These are phyloP conservation scores for Opisthocomus hoazin DNA, from an alignment of 2,113 vertebrate genomes.

Conservation along the genomic window DNA sequence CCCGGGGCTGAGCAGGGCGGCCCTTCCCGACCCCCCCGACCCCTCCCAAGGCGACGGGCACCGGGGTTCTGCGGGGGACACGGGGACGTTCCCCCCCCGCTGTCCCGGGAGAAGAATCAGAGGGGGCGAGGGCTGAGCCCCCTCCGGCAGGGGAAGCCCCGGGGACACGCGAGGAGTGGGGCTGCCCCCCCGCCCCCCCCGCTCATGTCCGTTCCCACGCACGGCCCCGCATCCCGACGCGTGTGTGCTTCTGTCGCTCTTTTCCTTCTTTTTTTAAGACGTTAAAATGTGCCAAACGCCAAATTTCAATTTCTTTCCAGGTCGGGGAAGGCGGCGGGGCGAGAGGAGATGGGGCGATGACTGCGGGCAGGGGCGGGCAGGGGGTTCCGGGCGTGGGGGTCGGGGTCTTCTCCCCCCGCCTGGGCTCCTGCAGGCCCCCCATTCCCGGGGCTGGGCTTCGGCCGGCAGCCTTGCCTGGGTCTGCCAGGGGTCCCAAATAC, in stretches of 20 bases:
- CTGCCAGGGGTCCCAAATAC: not conserved
- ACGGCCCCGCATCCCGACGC: not conserved
- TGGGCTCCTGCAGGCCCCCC: not conserved
- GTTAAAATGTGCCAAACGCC: slow-evolving; percentile 15
- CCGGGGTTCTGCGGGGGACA: not conserved
- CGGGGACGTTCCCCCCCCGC: rapidly evolving
- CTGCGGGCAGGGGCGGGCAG: not conserved
- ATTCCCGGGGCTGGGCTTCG: not conserved
- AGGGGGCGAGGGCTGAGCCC: not conserved
- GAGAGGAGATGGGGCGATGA: not conserved
- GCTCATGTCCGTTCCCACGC: not conserved
- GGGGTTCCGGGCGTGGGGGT: not conserved
- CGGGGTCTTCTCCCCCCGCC: not conserved
- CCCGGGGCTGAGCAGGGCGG: not conserved
- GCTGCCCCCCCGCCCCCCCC: not conserved
- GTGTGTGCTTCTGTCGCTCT: not conserved
- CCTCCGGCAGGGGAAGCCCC: not conserved
- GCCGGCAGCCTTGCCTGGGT: not conserved
- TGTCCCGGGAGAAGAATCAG: not conserved
- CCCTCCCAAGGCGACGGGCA: too few species aligned
- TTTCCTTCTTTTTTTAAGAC: not conserved
- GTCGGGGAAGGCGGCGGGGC: not conserved
- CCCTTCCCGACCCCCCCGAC: not conserved
- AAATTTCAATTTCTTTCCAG: slow-evolving; percentile 40
- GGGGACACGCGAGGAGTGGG: not conserved